These are phyloP conservation scores for Ictalurus punctatus DNA, from an alignment of 2,113 vertebrate genomes.

Conservation along the genomic window DNA sequence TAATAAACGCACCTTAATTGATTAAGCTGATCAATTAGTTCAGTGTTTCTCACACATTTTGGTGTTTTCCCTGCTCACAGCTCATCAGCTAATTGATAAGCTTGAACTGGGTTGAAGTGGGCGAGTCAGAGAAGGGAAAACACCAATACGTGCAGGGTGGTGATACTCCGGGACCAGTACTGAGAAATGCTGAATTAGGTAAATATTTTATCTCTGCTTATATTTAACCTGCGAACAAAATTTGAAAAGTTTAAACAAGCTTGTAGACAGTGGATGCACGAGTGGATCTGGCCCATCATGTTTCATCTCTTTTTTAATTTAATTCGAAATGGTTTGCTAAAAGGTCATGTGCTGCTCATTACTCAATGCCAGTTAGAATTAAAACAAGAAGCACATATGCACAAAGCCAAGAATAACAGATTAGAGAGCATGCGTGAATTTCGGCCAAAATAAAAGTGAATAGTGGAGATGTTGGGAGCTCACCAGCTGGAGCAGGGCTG, in stretches of 20 bases:
- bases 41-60: not conserved
- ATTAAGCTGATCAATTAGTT: not conserved
- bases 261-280: not conserved
- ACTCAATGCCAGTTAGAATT: not conserved
- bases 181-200: not conserved
- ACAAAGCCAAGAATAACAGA: not conserved
- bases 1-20: not conserved
- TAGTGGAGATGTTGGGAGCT: constrained; percentile 60
- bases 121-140: not conserved
- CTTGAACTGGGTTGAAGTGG: not conserved
- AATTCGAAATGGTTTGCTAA: not conserved
- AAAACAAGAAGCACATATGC: not conserved
- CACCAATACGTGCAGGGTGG: not conserved
- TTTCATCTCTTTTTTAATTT: not conserved
- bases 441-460: not conserved
- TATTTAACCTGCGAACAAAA: not conserved
- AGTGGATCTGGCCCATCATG: not conserved
- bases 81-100: not conserved
- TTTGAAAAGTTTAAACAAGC: not conserved
- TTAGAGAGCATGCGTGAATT: not conserved
- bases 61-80: not conserved
- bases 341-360: not conserved
- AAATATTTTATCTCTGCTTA: not conserved
- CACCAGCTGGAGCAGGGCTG: constrained; percentile 93
- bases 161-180: not conserved